Evolutionary conservation across 1,140 invertebrate species (phyloP), one percentile per base, ranked within the genome.

Genomic region (Diprion similis): DNA sequence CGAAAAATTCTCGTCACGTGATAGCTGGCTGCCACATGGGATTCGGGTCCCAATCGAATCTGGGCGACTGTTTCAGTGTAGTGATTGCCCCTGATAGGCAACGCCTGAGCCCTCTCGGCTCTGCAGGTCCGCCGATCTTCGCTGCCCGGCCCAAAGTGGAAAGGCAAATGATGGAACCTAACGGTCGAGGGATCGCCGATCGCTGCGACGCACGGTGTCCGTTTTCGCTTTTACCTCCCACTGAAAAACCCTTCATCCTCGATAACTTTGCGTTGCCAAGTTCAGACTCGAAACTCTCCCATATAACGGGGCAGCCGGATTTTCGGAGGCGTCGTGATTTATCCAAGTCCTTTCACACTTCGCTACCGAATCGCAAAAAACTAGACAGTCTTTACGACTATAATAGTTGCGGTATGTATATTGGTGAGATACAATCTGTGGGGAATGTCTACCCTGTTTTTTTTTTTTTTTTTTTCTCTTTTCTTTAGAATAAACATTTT

Each of bases 11-110:
- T 59, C 51, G 51, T 59, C 51, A 59, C 51, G 51, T 17, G 51
- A 59, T 59, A 59, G 51, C 51, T 59, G 11, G 11, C n/a, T 59
- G 11, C 51, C 51, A 59, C 51, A 59, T 59, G 51, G 51, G 51
- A 59, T 59, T 59, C 51, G 51, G n/a, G 51, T 59, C n/a, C 51
- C 51, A 59, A 59, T 59, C 51, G 51, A 59, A 59, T 59, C 51
- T 59, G 51, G 51, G 51, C 51, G 51, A 59, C 51, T 59, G 51
- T 59, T 59, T 59, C 51, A 59, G 51, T 59, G 11, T 59, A 59
- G 51, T 59, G 51, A 59, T 59, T 59, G 51, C 51, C 51, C 11
- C 51, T 59, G 51, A 59, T 59, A 17, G 51, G 11, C 51, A 59
- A 59, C 51, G 51, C 51, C 51, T 59, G 51, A 59, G 51, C 51